These are phyloP conservation scores for Salminus brasiliensis DNA, from an alignment of 2,113 vertebrate genomes.

Conservation along the genomic window DNA sequence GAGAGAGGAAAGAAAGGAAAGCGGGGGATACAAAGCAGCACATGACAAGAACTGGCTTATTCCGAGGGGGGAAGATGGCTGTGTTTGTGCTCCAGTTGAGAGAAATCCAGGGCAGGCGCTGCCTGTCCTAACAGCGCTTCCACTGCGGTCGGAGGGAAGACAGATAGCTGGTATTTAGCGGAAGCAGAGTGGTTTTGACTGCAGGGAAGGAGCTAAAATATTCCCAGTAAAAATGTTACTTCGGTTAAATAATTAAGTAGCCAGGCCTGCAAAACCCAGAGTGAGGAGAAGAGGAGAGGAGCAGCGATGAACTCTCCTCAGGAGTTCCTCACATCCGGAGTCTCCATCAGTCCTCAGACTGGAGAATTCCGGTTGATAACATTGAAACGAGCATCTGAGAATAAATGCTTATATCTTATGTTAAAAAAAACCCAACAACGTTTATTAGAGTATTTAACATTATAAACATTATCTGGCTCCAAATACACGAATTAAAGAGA, in stretches of 20 bases:
- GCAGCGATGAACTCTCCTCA: not conserved
- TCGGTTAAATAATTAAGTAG: not conserved
- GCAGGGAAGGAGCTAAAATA: not conserved
- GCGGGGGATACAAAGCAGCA: conserved; percentile 54
- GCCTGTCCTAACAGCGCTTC: conserved; percentile 55
- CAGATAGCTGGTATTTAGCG: not conserved
- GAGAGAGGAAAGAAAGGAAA: not conserved
- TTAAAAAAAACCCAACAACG: too few species aligned
- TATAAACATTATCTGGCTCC: too few species aligned
- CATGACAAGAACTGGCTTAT: conserved; percentile 63
- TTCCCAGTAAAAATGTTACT: not conserved
- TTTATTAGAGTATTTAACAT: too few species aligned
- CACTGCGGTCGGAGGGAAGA: not conserved
- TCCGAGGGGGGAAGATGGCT: conserved; percentile 38
- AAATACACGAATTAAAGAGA: too few species aligned
- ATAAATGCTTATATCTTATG: too few species aligned
- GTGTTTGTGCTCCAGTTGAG: conserved; percentile 11
- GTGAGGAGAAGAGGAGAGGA: not conserved
- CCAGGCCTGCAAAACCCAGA: not conserved
- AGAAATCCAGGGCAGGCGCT: conserved; percentile 40
- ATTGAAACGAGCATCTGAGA: too few species aligned
- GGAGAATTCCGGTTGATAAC: too few species aligned
- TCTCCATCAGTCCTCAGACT: too few species aligned
- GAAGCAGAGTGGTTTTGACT: not conserved
- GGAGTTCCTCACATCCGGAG: not conserved